phyloP scores from a whole-genome alignment of 2,797 vertebrate species.

The Tangara arthus region DNA sequence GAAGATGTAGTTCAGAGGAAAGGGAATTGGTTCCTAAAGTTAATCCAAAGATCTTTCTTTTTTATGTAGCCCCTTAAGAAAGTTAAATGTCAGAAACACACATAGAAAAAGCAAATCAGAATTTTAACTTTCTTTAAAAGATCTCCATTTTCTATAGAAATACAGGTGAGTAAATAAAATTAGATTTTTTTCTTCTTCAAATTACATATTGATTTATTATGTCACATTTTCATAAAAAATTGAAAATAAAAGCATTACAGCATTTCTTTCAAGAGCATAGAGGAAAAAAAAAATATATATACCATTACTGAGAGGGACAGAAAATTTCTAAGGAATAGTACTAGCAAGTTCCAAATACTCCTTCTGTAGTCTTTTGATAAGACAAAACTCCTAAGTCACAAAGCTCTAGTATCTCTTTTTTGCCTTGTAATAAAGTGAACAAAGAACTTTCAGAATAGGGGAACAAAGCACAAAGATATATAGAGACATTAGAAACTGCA shows the following conservation, averaged over 20 bases:
- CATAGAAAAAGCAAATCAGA: neutral
- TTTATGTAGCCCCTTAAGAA: neutral
- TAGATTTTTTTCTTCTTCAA: neutral
- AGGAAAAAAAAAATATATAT: neutral
- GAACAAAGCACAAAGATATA: neutral
- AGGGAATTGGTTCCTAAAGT: neutral
- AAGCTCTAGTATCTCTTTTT: neutral
- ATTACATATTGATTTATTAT: neutral
- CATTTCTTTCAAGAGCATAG: neutral
- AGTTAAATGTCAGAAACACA: neutral
- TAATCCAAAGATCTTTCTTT: neutral
- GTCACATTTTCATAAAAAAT: neutral
- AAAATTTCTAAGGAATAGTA: neutral
- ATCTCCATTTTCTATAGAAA: neutral
- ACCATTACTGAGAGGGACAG: neutral
- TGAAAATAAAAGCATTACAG: neutral
- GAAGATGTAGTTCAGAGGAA: neutral
- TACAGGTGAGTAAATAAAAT: neutral
- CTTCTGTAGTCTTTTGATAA: conserved; percentile 33
- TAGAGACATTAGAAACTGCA: neutral
- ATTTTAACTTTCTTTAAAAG: neutral
- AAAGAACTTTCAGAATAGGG: neutral
- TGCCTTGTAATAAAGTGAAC: neutral
- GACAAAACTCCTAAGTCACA: neutral
- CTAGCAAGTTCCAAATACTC: neutral